Evolutionary conservation across 2,888 invertebrate species (phyloP).

Genomic region (Sarcophaga rosellei): DNA sequence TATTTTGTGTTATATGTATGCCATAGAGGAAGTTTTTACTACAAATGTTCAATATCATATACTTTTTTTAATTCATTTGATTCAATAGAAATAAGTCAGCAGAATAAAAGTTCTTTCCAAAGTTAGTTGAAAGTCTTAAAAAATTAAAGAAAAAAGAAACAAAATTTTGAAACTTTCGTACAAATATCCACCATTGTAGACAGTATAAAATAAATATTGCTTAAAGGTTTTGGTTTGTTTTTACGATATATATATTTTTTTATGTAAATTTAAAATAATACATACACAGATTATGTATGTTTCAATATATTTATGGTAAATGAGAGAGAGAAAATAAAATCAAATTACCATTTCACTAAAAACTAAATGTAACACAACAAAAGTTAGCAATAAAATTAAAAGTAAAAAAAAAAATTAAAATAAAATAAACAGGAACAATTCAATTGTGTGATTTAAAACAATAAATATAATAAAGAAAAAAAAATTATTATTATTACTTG

Average conservation of each 20-base stretch:
- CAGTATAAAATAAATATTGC: conserved; percentile 51
- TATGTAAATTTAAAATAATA: conserved; percentile 1
- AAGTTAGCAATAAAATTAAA: background rate
- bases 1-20: no score
- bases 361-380: background rate
- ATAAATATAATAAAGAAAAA: conserved; percentile 34
- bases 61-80: no score
- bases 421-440: conserved; percentile 62
- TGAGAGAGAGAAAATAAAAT: conserved; percentile 27
- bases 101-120: no score
- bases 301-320: conserved; percentile 26
- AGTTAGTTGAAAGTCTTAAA: no score
- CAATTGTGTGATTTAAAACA: conserved; percentile 19
- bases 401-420: conserved; percentile 29
- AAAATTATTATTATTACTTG: background rate
- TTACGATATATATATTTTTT: conserved; percentile 5
- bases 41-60: no score
- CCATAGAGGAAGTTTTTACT: no score
- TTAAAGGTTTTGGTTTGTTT: conserved; percentile 29
- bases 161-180: no score
- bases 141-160: no score
- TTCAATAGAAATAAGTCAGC: no score
- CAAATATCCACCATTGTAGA: no score
- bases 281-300: conserved; percentile 18
- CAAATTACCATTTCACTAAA: conserved; percentile 26